Evolutionary conservation across 1,140 invertebrate genomes (phyloP), one percentile per base, ranked within the genome.

Genomic region (Drosophila mojavensis): DNA sequence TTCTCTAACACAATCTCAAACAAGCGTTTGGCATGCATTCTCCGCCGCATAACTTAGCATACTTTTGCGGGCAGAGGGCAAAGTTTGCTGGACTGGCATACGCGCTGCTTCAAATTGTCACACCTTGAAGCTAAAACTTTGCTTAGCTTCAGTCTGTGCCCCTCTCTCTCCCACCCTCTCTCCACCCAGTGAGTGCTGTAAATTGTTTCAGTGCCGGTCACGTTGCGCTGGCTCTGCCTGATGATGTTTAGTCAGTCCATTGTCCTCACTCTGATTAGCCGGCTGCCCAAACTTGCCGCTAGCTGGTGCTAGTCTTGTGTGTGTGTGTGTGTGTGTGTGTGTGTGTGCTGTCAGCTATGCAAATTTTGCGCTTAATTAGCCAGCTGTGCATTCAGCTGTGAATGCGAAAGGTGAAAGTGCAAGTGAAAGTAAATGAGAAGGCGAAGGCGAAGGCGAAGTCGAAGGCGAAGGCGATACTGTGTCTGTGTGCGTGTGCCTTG

Each of bases 171-270:
- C 20, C 20, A 2, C 20, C 20, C 20, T 24, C 20, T 24, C 3
- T 2, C 20, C 20, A 1, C 20, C 20, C 20, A 1, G 20, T 24
- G 20, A 24, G 20, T 24, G 28, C 15, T 62, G 81, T 55, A 83
- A 86, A 83, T 86, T 85, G 81, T 59, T 24, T 63, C 17, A 53
- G 62, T 63, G 56, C 56, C 51, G 69, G 79, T 72, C 83, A 89
- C 83, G 83, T 86, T 73, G 9, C 47, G 24, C 51, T 17, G 28
- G 28, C 20, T 70, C 54, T 47, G 47, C 26, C 64, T 74, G 74
- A 89, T 81, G 74, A 80, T 84, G 84, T 80, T 80, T 75, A 69
- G 77, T 69, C 64, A 75, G 75, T 78, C 68, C 75, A 86, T 70
- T 81, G 82, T 81, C 61, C 53, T 41, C 55, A 69, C 61, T 63